Evolutionary conservation across 1,140 invertebrate species (phyloP).

Genomic region (Drosophila kepulauana): DNA sequence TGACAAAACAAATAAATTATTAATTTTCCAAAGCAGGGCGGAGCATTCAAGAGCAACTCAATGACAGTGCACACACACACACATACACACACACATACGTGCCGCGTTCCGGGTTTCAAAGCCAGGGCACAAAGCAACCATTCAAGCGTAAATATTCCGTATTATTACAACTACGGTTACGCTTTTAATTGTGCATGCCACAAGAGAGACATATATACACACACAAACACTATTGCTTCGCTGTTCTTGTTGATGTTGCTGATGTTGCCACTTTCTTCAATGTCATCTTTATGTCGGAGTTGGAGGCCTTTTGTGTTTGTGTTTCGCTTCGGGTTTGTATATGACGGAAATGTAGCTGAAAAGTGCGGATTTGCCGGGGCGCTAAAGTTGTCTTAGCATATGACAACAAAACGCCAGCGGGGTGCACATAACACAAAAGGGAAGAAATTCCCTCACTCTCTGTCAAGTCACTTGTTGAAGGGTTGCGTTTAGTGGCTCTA

Average conservation of each 20-base stretch:
- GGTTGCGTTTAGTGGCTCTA: conserved; percentile 37
- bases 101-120: conserved; percentile 5
- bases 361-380: conserved; percentile 62
- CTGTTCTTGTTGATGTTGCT: conserved; percentile 8
- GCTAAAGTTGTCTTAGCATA: conserved; percentile 75
- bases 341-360: conserved; percentile 77
- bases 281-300: conserved; percentile 53
- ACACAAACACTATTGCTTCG: conserved; percentile 5
- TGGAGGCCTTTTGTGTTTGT: conserved; percentile 17
- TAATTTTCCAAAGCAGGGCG: conserved; percentile 63
- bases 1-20: conserved; percentile 84
- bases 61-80: conserved; percentile 64
- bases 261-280: conserved; percentile 63
- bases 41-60: conserved; percentile 40
- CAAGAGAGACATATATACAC: conserved; percentile 51
- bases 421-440: conserved; percentile 12
- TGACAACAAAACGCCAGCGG: conserved; percentile 54
- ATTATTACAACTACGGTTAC: conserved; percentile 78
- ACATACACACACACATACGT: background rate
- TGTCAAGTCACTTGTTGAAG: conserved; percentile 71
- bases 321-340: conserved; percentile 20
- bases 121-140: conserved; percentile 67
- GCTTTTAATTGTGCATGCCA: conserved; percentile 78
- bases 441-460: background rate
- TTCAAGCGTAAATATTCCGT: conserved; percentile 81